Evolutionary conservation across 2,797 vertebrate genomes (phyloP), one percentile per base, ranked within the genome.

Genomic region (Danionella dracula): DNA sequence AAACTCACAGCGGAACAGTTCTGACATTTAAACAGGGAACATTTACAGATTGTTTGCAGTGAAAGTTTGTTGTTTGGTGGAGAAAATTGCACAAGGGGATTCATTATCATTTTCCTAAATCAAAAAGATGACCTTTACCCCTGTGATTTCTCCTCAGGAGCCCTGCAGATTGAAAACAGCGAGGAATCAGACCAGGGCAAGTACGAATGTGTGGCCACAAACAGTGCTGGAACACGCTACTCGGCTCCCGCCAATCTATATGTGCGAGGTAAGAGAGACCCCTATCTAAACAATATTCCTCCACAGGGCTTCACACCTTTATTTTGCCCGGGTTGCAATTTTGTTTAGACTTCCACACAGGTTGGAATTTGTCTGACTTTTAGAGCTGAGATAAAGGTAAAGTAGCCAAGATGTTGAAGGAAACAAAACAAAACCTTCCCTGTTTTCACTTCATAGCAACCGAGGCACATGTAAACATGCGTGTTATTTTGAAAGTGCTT

Each of bases 151-250:
- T 5, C n/a, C 23, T 48, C 82, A 90, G 88, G 89, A 76, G 89
- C 89, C 27, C 82, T 90, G 60, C 88, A 89, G 78, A 90, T 90
- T 41, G 89, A 90, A 80, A 89, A 86, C 89, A 90, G 89, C 44
- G 86, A 90, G 57, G 88, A 90, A 80, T 85, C 85, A 0, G 89
- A 90, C 84, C 89, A 90, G 79, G 88, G 89, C 59, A 90, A 90
- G 73, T 90, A 90, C 4, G 89, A 90, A 75, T 90, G 89, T 17
- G 82, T 90, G n/a, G 89, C 87, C 73, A 85, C 82, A 77, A 90
- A 89, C 85, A 88, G 85, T 4, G 87, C 88, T 1, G 89, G 89
- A 63, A 90, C 89, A 2, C 87, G 88, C 10, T 90, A 90, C 80
- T 89, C 89, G 0, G 79, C 89, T 55, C 88, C 89, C 29, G 89